A percentile compares a stretch with the other conserved stretches of the same genome.
Evolutionary conservation across 2,797 vertebrate genomes (phyloP).

Genomic region (Girardinus metallicus): DNA sequence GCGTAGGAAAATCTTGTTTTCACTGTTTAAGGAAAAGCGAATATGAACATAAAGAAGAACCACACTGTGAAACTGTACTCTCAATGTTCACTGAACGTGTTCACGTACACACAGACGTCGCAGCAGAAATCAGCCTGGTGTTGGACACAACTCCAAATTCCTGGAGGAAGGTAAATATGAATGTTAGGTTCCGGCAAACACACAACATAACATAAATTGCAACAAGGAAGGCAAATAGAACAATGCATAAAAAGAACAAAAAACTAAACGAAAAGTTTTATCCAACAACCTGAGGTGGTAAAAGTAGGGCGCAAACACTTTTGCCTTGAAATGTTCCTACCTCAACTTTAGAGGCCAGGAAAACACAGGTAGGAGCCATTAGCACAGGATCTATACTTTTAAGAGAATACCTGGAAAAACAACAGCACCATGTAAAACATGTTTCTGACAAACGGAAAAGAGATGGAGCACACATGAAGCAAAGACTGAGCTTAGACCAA

Average conservation of each 20-base stretch:
- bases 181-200: not conserved
- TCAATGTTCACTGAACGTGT: not conserved
- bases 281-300: not conserved
- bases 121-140: slow-evolving; percentile 96
- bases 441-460: not conserved
- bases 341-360: slow-evolving; percentile 99
- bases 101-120: slow-evolving; percentile 98
- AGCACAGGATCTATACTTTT: slow-evolving; percentile 99
- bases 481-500: not conserved
- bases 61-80: not conserved
- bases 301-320: not conserved
- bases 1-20: slow-evolving; percentile 99
- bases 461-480: not conserved
- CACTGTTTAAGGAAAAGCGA: slow-evolving; percentile 79
- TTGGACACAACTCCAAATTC: slow-evolving; percentile 99
- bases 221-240: not conserved
- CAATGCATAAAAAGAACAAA: not conserved
- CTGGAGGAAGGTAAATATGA: slow-evolving; percentile 70
- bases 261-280: not conserved
- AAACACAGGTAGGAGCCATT: slow-evolving; percentile 99
- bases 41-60: not conserved
- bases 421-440: rapidly evolving
- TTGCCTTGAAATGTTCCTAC: slow-evolving; percentile 68
- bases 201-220: not conserved
- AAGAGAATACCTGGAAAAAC: slow-evolving; percentile 91